Base-by-base conservation (phyloP, 1,140 invertebrate genomes). In the Battus philenor region DNA sequence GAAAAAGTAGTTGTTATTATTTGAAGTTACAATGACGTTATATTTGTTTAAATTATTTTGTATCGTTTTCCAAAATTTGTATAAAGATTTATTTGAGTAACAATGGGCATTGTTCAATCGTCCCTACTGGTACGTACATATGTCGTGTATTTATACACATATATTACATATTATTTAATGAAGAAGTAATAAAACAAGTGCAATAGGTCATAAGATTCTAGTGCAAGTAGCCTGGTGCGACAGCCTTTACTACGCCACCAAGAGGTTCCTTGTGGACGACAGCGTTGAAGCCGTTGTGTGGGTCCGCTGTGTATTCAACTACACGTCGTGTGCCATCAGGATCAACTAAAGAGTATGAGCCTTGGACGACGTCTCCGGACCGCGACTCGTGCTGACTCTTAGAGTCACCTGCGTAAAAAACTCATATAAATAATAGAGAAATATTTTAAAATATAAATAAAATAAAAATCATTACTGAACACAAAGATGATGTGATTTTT, bases 331-430 rank as follows among this genome's bases (percentile, higher is more conserved):
- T 88, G 43, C 91, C 91, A 61, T 92, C 91, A 0, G 90, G 88
- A 50, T 92, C 90, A 10, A 90, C 83, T 9, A 91, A 65, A 1
- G 89, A 90, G 70, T 91, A 91, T 18, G 87, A 86, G 22, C 91
- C 91, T 61, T 90, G 88, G 4, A 91, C 91, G 9, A 91, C 87
- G 62, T 91, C 90, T 6, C 91, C 91, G n/a, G 77, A 75, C 6
- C 87, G 75, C 13, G 78, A 64, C 55, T 88, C 87, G 16, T 86
- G 77, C 38, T 87, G 84, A 50, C 67, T 81, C 69, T 88, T 87
- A 16, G 82, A 85, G 48, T 88, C 86, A 55, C 88, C 85, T 70
- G 48, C 29, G 6, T 6, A 30, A 30, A 30, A 20, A n/a, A n/a
- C n/a, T n/a, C n/a, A n/a, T n/a, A n/a, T n/a, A n/a, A n/a, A n/a